Base-by-base conservation (phyloP, 2,888 invertebrate species). In the Coelinius sp. region DNA sequence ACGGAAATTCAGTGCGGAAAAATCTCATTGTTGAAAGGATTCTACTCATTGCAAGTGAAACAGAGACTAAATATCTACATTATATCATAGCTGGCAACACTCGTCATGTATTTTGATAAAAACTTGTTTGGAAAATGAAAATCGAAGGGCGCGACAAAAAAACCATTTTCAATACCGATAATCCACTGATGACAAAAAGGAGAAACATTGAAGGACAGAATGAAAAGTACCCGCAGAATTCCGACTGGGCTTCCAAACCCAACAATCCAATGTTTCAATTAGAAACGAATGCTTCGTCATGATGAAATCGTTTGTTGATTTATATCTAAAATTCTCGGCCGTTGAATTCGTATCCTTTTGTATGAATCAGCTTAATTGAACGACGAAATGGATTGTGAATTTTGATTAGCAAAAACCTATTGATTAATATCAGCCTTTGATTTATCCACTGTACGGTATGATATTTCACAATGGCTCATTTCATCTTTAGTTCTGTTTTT, bases 231-330 rank as follows among this genome's bases (percentile, higher is more conserved):
- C 56, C 25, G 17, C 38, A 52, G 70, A 63, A 70, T 70, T 56
- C 25, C 56, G 56, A 70, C 59, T 31, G 59, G 17, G 64, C 22
- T 27, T 24, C 49, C 20, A 41, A 20, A n/a, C 41, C 12, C 52
- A 35, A 35, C 22, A 65, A 53, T 66, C 27, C 44, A 22, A 14
- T 59, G 46, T 35, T 49, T 46, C 31, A 66, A 66, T 66, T 67
- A 66, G 46, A 22, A 38, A 17, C 63, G 38, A 70, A 44, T 24
- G 49, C 49, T 64, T 38, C 64, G 59, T 27, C 25, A 46, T 35
- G 24, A 59, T 49, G 24, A 46, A 71, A 71, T 71, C 59, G 71
- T 66, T 66, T 66, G 66, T 71, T 66, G 71, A 71, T 71, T 71
- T 71, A 66, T 59, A 59, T 31, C 27, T 24, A 41, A 22, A 65